Evolutionary conservation across 2,888 invertebrate genomes (phyloP).

Genomic region (Archips crataeganus): DNA sequence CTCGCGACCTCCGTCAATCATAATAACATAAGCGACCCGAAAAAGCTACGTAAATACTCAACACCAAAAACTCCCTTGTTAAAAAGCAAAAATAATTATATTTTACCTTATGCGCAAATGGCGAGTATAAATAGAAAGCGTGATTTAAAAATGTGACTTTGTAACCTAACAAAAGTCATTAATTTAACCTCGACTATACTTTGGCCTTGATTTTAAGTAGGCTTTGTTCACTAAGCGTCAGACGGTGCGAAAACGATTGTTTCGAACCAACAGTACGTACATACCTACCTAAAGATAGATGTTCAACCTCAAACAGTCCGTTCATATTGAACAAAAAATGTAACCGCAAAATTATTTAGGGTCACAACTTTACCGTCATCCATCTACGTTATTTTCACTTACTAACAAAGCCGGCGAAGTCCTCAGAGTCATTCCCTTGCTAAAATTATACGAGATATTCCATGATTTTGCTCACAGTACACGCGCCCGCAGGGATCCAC

Average conservation of each 20-base stretch:
- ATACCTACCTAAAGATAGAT: background rate
- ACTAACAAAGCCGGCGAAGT: conserved; percentile 11
- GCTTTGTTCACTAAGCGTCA: conserved; percentile 1
- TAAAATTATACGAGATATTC: conserved; percentile 19
- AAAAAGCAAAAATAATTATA: background rate
- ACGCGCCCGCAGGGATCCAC: conserved; percentile 1
- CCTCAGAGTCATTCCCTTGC: conserved; percentile 16
- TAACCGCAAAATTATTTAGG: background rate
- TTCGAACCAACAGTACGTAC: background rate
- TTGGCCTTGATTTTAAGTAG: conserved; percentile 4
- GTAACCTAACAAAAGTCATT: conserved; percentile 4
- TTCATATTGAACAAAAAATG: background rate
- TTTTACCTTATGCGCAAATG: background rate
- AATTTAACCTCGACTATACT: background rate
- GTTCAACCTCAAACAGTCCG: background rate
- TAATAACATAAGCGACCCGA: conserved; percentile 2
- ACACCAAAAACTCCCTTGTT: background rate
- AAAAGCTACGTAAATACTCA: conserved; percentile 2
- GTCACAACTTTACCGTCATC: conserved; percentile 1
- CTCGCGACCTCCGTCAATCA: conserved; percentile 12
- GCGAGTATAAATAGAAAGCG: background rate
- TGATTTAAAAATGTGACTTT: background rate
- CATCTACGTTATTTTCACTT: conserved; percentile 18
- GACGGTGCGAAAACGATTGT: background rate
- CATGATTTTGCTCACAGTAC: conserved; percentile 7